Conservation (phyloP, 2,888 invertebrate species). For the Automeris io region DNA sequence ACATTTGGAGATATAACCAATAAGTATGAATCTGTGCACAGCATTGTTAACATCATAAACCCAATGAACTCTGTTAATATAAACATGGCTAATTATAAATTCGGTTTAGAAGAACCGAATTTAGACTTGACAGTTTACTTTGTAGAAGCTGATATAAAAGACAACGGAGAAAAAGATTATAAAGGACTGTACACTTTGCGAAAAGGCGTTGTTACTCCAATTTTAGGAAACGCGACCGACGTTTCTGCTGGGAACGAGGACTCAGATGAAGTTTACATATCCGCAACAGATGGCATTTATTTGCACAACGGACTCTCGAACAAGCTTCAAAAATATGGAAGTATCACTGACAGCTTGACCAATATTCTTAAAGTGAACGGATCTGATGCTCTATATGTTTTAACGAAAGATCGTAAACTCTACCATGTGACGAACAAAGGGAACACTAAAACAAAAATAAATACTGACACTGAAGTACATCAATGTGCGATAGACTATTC, state of each 20-base stretch:
- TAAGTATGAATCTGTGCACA: conserved; percentile 28
- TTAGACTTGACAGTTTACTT: conserved; percentile 23
- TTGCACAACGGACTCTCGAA: conserved; percentile 29
- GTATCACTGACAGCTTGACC: conserved; percentile 37
- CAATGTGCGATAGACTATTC: conserved; percentile 43
- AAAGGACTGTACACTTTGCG: conserved; percentile 33
- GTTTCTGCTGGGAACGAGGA: conserved; percentile 29
- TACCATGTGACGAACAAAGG: conserved; percentile 49
- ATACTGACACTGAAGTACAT: conserved; percentile 33
- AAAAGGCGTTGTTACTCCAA: conserved; percentile 22
- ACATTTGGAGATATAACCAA: conserved; percentile 25
- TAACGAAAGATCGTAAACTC: conserved; percentile 39
- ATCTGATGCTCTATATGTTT: conserved; percentile 37
- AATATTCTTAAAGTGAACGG: conserved; percentile 35
- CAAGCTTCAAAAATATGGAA: conserved; percentile 39
- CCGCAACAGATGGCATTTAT: conserved; percentile 42
- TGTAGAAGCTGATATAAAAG: conserved; percentile 28
- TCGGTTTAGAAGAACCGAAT: conserved; percentile 4
- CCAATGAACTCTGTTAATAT: conserved; percentile 34
- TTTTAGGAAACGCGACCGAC: conserved; percentile 36
- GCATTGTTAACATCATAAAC: conserved; percentile 31
- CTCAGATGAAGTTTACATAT: conserved; percentile 33
- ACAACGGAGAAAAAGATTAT: conserved; percentile 23
- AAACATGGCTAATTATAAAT: conserved; percentile 19
- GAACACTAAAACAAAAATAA: conserved; percentile 35